phyloP scores from a whole-genome alignment of 2,888 invertebrate genomes.

The Metacarcinus magister region DNA sequence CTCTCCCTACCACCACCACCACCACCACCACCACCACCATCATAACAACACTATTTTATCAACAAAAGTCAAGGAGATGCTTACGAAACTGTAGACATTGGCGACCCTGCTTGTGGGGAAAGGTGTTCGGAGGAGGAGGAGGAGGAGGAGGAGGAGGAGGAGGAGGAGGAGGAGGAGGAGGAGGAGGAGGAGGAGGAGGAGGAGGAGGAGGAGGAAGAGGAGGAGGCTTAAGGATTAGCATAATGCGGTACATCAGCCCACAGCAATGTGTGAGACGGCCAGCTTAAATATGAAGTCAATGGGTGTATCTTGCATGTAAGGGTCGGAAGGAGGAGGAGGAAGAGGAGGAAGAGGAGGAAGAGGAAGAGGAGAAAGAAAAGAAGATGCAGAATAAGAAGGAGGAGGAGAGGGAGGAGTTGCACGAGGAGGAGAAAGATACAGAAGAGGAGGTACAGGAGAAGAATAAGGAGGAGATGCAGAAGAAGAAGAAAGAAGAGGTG shows the following conservation, averaged over 20 bases:
- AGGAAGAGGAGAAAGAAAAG: background rate
- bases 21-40: slow-evolving; percentile 10
- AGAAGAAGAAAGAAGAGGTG: background rate
- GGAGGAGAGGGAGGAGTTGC: background rate
- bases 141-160: background rate
- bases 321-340: background rate
- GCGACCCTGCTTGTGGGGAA: slow-evolving; percentile 23
- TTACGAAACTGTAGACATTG: slow-evolving; percentile 16
- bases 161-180: background rate
- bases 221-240: slow-evolving; percentile 51
- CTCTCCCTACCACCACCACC: background rate
- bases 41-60: background rate
- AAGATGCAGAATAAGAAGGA: background rate
- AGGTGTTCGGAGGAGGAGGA: background rate
- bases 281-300: slow-evolving; percentile 69
- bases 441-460: background rate
- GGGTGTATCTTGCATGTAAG: slow-evolving; percentile 35
- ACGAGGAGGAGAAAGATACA: background rate
- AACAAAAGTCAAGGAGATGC: background rate
- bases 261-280: slow-evolving; percentile 56
- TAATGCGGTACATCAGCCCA: slow-evolving; percentile 47
- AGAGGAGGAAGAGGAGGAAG: slow-evolving; percentile 10
- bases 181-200: background rate
- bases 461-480: background rate
- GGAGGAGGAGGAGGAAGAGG: background rate